These are phyloP conservation scores for Zootoca vivipara DNA, from an alignment of 2,113 vertebrate species.

Conservation along the genomic window DNA sequence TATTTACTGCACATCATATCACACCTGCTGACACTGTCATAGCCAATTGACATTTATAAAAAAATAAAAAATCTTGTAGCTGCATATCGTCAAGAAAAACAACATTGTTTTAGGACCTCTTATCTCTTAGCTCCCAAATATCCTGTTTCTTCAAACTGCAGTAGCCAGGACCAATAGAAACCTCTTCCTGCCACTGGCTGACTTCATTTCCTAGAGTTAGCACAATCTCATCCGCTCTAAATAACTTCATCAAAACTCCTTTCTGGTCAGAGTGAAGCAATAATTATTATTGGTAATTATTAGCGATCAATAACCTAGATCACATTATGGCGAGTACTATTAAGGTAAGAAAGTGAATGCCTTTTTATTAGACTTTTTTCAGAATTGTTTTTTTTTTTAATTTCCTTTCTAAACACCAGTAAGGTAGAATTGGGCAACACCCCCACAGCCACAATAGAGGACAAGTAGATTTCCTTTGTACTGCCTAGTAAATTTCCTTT, in stretches of 20 bases:
- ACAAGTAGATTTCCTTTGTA: conserved; percentile 91
- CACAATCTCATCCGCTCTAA: conserved; percentile 96
- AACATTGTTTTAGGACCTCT: conserved; percentile 93
- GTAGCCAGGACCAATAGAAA: conserved; percentile 92
- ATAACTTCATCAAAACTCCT: conserved; percentile 88
- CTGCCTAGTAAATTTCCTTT: conserved; percentile 93
- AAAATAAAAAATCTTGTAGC: conserved; percentile 74
- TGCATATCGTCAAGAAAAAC: conserved; percentile 89
- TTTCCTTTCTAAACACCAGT: conserved; percentile 82
- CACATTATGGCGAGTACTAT: conserved; percentile 90
- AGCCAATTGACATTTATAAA: conserved; percentile 66
- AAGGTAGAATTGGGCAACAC: conserved; percentile 87
- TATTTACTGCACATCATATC: conserved; percentile 67
- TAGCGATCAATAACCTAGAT: conserved; percentile 83
- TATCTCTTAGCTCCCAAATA: conserved; percentile 95
- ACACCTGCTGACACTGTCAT: conserved; percentile 78
- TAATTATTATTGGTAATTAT: conserved; percentile 87
- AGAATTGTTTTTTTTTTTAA: conserved; percentile 49
- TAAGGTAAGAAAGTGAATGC: conserved; percentile 85
- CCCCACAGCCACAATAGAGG: conserved; percentile 86
- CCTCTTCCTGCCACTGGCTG: conserved; percentile 93
- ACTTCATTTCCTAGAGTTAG: conserved; percentile 96
- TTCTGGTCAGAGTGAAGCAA: conserved; percentile 86
- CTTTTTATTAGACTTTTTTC: conserved; percentile 60
- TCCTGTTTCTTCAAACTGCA: conserved; percentile 91